Evolutionary conservation across 2,888 invertebrate genomes (phyloP).

Genomic region (Cataglyphis albicans): DNA sequence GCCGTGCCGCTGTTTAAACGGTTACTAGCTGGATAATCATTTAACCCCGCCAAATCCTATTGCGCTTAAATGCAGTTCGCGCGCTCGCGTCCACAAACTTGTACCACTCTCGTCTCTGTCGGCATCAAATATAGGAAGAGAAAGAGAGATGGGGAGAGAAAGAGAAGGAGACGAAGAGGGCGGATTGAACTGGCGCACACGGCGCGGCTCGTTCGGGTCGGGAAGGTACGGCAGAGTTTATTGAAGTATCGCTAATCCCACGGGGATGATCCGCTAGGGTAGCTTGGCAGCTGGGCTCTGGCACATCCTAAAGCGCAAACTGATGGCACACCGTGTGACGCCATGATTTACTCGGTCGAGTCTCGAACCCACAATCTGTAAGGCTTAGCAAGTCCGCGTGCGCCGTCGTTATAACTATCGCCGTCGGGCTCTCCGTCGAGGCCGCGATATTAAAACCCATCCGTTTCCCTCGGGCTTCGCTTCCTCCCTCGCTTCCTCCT

Average conservation of each 20-base stretch:
- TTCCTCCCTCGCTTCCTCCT: conserved; percentile 46
- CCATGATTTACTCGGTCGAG: conserved; percentile 83
- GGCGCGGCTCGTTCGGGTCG: conserved; percentile 44
- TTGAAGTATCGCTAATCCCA: conserved; percentile 83
- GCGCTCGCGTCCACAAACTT: conserved; percentile 38
- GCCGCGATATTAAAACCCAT: conserved; percentile 83
- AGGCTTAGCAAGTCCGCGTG: conserved; percentile 82
- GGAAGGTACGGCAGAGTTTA: conserved; percentile 77
- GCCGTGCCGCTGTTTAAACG: conserved; percentile 39
- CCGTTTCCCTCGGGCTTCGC: conserved; percentile 74
- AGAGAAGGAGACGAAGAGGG: conserved; percentile 28
- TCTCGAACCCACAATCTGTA: conserved; percentile 83
- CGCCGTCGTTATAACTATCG: conserved; percentile 63
- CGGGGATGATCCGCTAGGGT: conserved; percentile 78
- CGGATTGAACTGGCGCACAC: conserved; percentile 33
- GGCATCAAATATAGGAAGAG: background rate
- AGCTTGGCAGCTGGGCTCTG: conserved; percentile 81
- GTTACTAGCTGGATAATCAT: conserved; percentile 46
- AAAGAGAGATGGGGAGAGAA: background rate
- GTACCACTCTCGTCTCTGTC: conserved; percentile 27
- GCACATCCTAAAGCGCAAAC: conserved; percentile 78
- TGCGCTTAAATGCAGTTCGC: conserved; percentile 38
- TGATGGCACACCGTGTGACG: conserved; percentile 70
- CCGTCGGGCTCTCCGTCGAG: conserved; percentile 69
- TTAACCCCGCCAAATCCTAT: conserved; percentile 48